phyloP scores from a whole-genome alignment of 2,113 vertebrate genomes.

The Cyanoliseus patagonus region DNA sequence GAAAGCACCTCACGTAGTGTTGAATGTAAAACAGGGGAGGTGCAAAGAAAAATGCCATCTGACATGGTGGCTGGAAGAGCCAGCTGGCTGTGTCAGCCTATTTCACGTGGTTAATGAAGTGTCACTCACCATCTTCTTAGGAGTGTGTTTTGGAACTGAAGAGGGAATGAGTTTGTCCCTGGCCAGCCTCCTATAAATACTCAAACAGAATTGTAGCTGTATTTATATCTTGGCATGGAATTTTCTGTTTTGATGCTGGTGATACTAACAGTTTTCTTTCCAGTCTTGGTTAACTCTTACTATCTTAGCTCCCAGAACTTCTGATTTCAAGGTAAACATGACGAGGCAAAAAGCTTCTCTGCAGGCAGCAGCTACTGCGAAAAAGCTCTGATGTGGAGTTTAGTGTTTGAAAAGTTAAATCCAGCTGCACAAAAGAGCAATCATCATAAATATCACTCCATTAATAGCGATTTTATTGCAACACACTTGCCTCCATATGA shows the following conservation, averaged over 20 bases:
- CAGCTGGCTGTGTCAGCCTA: neutral
- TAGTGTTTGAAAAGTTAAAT: constrained; percentile 17
- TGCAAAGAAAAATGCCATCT: neutral
- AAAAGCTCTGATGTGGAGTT: neutral
- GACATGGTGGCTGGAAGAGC: neutral
- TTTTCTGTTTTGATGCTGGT: neutral
- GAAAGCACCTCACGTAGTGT: neutral
- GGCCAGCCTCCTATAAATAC: neutral
- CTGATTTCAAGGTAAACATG: neutral
- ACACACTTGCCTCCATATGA: constrained; percentile 30
- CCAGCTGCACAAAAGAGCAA: neutral
- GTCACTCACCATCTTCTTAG: constrained; percentile 6
- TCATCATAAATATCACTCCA: constrained; percentile 38
- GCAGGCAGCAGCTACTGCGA: neutral
- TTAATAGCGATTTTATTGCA: constrained; percentile 62
- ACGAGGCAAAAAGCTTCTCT: neutral
- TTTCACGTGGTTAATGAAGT: constrained; percentile 22
- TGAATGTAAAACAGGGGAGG: neutral
- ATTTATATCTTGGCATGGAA: neutral
- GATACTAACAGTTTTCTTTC: neutral
- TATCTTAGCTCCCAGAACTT: neutral
- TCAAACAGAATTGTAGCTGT: neutral
- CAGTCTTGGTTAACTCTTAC: neutral
- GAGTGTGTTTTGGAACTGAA: neutral
- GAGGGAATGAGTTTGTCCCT: constrained; percentile 18